A percentile compares a stretch with the other conserved stretches of the same genome.
Conservation (phyloP, 2,888 invertebrate genomes). For the Acleris cristana region DNA sequence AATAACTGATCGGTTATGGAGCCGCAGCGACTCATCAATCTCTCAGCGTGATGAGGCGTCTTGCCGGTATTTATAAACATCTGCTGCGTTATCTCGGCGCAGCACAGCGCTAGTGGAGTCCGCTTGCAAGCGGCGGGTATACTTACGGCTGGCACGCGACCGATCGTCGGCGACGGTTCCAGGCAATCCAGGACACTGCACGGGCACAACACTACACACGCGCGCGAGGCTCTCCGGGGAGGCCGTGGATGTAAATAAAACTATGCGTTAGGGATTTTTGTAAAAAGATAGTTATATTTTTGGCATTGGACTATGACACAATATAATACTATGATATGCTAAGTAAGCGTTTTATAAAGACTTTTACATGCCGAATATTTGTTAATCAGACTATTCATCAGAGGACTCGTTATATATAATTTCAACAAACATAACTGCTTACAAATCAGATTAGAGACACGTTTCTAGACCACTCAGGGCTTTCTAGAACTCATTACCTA, state of each 20-base stretch:
- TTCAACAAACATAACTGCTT: constrained; percentile 83
- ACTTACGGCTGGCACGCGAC: constrained; percentile 2
- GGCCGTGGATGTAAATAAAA: constrained; percentile 72
- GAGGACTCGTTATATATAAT: constrained; percentile 83
- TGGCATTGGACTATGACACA: constrained; percentile 85
- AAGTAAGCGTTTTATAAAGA: constrained; percentile 85
- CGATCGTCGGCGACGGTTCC: background rate
- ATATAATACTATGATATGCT: constrained; percentile 85
- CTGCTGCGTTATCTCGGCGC: background rate
- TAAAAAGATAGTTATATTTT: constrained; percentile 85
- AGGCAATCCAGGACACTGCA: constrained; percentile 24
- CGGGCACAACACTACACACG: constrained; percentile 38
- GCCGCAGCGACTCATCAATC: constrained; percentile 15
- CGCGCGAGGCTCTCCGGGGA: constrained; percentile 41
- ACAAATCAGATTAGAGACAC: constrained; percentile 78
- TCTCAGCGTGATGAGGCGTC: constrained; percentile 8
- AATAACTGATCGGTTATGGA: constrained; percentile 22
- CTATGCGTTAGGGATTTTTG: constrained; percentile 79
- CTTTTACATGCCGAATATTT: constrained; percentile 84
- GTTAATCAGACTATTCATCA: constrained; percentile 84
- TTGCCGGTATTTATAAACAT: constrained; percentile 6
- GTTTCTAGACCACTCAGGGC: constrained; percentile 71
- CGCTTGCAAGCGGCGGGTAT: constrained; percentile 1
- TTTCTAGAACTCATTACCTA: constrained; percentile 75
- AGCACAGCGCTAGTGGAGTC: background rate